Evolutionary conservation across 2,888 invertebrate genomes (phyloP).

Genomic region (Watsonalla binaria): DNA sequence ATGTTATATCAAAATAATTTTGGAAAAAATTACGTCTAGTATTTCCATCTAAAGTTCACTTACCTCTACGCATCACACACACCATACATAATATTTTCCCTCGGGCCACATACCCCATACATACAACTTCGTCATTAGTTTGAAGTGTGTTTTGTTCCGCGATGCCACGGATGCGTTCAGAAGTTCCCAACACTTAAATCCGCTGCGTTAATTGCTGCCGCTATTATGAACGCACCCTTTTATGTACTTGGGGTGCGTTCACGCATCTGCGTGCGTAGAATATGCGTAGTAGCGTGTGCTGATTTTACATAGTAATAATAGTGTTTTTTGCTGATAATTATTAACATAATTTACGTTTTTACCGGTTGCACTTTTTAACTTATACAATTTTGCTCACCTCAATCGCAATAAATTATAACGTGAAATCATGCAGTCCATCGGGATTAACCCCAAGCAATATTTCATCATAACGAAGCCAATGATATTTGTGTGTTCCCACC

Average conservation of each 20-base stretch:
- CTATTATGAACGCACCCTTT: constrained; percentile 26
- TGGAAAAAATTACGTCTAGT: no score
- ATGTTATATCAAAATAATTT: no score
- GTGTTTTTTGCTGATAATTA: no score
- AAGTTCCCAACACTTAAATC: constrained; percentile 1
- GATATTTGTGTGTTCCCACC: constrained; percentile 60
- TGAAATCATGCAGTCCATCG: constrained; percentile 29
- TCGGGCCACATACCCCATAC: constrained; percentile 12
- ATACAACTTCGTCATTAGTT: no score
- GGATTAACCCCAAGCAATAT: constrained; percentile 37
- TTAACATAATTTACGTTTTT: no score
- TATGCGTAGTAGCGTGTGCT: background rate
- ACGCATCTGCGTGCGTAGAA: constrained; percentile 1
- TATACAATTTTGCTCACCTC: constrained; percentile 7
- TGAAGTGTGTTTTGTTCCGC: constrained; percentile 28
- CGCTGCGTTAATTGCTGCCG: constrained; percentile 34
- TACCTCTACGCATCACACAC: background rate
- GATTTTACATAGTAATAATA: no score
- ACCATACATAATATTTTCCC: background rate
- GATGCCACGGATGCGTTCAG: constrained; percentile 8
- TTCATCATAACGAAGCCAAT: constrained; percentile 49
- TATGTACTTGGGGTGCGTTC: constrained; percentile 18
- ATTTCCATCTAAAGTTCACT: background rate
- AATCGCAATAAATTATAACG: constrained; percentile 30
- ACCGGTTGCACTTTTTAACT: no score